Percentiles rank a stretch among this genome's conserved stretches.
phyloP scores from a whole-genome alignment of 92 coral and sea anemone genomes.

The Palythoa grandis region DNA sequence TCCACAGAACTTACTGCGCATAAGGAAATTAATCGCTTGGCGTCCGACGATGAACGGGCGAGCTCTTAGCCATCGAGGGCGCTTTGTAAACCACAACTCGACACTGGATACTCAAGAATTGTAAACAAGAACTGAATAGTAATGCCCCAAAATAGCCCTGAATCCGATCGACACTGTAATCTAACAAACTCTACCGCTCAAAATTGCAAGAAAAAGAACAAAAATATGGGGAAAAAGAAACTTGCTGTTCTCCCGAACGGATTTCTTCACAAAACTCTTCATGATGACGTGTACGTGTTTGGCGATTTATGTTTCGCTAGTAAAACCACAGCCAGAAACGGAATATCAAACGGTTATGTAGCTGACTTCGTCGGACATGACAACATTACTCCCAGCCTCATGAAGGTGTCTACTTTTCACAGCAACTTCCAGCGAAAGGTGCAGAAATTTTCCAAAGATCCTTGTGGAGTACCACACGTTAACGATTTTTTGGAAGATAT shows the following conservation, averaged over 20 bases:
- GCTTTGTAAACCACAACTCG: constrained; percentile 22
- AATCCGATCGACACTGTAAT: constrained; percentile 54
- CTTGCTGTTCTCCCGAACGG: constrained; percentile 73
- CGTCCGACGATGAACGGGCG: background rate
- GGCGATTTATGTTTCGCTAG: constrained; percentile 59
- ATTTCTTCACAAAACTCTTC: constrained; percentile 67
- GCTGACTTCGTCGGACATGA: constrained; percentile 76
- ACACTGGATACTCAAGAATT: constrained; percentile 58
- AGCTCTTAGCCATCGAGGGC: background rate
- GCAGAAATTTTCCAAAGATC: constrained; percentile 72
- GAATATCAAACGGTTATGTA: constrained; percentile 76
- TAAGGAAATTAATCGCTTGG: constrained; percentile 3
- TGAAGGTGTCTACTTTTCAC: constrained; percentile 60
- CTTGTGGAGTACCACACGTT: constrained; percentile 56
- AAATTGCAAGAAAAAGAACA: constrained; percentile 13
- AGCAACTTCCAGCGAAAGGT: constrained; percentile 62
- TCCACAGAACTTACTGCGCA: background rate
- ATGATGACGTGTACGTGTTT: constrained; percentile 67
- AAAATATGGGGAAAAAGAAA: constrained; percentile 66
- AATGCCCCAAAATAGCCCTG: constrained; percentile 48
- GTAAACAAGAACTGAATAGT: constrained; percentile 54
- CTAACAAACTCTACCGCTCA: constrained; percentile 7
- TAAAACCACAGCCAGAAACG: constrained; percentile 54
- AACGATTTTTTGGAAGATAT: constrained; percentile 87
- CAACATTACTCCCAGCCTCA: constrained; percentile 61